These are phyloP conservation scores for Chloropsis cyanopogon DNA, from an alignment of 2,113 vertebrate genomes.

Conservation along the genomic window DNA sequence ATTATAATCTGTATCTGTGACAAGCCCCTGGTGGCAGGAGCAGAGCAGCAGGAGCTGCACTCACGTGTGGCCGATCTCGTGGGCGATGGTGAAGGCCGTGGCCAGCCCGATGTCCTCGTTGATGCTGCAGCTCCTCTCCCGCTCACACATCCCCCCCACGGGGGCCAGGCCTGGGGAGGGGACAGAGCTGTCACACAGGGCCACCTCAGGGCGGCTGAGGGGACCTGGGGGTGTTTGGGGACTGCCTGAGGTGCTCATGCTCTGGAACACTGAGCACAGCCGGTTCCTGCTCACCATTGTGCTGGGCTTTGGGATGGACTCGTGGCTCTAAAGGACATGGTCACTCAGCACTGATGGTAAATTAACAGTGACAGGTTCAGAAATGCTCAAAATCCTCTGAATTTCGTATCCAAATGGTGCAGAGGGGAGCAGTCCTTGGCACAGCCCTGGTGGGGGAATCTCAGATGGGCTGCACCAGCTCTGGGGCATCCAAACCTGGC, in stretches of 20 bases:
- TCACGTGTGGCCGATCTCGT: slow-evolving; percentile 99
- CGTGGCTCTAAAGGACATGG: accelerated
- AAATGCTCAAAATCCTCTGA: not conserved
- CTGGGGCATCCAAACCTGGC: not conserved
- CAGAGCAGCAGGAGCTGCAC: not conserved
- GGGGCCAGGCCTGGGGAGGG: slow-evolving; percentile 86
- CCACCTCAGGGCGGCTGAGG: not conserved
- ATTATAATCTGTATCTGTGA: not conserved
- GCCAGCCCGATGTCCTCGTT: slow-evolving; percentile 98
- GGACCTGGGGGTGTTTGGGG: accelerated
- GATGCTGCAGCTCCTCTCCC: slow-evolving; percentile 96
- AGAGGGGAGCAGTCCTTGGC: not conserved
- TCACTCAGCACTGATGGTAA: not conserved
- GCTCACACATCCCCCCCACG: slow-evolving; percentile 96
- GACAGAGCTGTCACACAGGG: not conserved
- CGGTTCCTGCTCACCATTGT: not conserved
- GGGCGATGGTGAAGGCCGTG: slow-evolving; percentile 97
- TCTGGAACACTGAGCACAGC: no score
- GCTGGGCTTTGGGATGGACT: not conserved
- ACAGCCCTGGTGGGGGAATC: not conserved
- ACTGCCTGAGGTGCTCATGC: accelerated
- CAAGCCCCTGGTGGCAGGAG: not conserved
- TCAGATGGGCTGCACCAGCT: not conserved
- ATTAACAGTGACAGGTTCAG: not conserved
- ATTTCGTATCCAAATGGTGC: not conserved